Conservation (phyloP, 2,888 invertebrate species). For the Sericinus montela region DNA sequence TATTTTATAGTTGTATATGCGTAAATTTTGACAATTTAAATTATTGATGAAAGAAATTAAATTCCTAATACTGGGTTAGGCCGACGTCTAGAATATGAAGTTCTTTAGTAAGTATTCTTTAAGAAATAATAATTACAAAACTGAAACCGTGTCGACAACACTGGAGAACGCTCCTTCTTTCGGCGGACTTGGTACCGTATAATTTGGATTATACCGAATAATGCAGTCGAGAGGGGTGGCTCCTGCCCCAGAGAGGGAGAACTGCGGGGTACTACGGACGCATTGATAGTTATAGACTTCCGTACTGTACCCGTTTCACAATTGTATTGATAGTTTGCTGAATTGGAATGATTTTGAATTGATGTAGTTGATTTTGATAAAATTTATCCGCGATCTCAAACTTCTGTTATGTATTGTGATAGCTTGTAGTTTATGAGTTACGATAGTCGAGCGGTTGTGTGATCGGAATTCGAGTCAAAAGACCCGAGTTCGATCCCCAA, state of each 20-base stretch:
- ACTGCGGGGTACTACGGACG: neutral
- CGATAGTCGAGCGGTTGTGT: too few species aligned
- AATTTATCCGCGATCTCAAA: too few species aligned
- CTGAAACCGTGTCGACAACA: conserved; percentile 6
- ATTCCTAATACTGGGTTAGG: too few species aligned
- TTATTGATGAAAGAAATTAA: too few species aligned
- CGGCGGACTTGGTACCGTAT: conserved; percentile 24
- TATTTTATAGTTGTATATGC: too few species aligned
- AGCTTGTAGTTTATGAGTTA: too few species aligned
- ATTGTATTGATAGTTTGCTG: conserved; percentile 4
- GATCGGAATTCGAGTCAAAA: too few species aligned
- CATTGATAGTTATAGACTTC: conserved; percentile 1
- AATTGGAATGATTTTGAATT: neutral
- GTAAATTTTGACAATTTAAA: too few species aligned
- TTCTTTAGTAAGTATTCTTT: too few species aligned
- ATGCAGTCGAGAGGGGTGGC: conserved; percentile 21
- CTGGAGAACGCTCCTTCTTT: neutral
- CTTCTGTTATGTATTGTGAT: too few species aligned
- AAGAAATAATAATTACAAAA: conserved; percentile 1
- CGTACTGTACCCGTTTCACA: conserved; percentile 2
- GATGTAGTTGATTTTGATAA: neutral
- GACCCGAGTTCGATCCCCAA: too few species aligned
- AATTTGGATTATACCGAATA: conserved; percentile 32
- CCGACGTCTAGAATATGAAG: too few species aligned
- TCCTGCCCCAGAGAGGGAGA: neutral